A percentile compares a stretch with the other conserved stretches of the same genome.
Evolutionary conservation across 2,888 invertebrate genomes (phyloP).

Genomic region (Chymomyza procnemis): DNA sequence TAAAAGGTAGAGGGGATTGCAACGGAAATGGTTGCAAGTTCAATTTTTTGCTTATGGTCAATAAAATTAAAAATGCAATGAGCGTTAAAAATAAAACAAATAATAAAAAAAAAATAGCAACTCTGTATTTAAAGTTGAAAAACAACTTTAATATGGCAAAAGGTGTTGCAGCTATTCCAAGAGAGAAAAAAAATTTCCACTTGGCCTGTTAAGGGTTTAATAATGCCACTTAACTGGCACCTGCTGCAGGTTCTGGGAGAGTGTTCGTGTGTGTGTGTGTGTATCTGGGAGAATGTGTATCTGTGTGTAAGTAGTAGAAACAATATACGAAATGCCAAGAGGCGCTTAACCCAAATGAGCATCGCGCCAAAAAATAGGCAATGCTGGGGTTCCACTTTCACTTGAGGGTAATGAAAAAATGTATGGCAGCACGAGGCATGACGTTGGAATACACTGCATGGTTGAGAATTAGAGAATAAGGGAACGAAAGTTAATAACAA

Average conservation of each 20-base stretch:
- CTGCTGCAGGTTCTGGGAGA: neutral
- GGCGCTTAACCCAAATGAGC: slow-evolving; percentile 5
- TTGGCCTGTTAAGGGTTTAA: slow-evolving; percentile 1
- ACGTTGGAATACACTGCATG: too few relatives aligned
- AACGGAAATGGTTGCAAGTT: neutral
- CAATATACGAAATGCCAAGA: neutral
- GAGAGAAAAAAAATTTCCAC: slow-evolving; percentile 34
- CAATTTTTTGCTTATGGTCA: slow-evolving; percentile 43
- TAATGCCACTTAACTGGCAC: neutral
- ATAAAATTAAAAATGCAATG: slow-evolving; percentile 44
- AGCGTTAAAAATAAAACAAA: neutral
- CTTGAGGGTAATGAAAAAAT: slow-evolving; percentile 8
- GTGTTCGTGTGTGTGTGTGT: neutral
- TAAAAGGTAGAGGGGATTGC: slow-evolving; percentile 31
- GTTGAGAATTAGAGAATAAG: too few relatives aligned
- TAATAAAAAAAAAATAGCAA: neutral
- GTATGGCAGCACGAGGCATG: too few relatives aligned
- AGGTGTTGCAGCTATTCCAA: neutral
- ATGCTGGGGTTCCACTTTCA: slow-evolving; percentile 22
- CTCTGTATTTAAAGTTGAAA: neutral
- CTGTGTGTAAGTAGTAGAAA: neutral
- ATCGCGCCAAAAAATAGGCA: slow-evolving; percentile 1
- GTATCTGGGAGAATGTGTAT: neutral
- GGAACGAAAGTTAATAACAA: too few relatives aligned
- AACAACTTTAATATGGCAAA: neutral